A percentile compares a stretch with the other conserved stretches of the same genome.
Evolutionary conservation across 2,113 vertebrate species (phyloP).

Genomic region (Eurypyga helias): DNA sequence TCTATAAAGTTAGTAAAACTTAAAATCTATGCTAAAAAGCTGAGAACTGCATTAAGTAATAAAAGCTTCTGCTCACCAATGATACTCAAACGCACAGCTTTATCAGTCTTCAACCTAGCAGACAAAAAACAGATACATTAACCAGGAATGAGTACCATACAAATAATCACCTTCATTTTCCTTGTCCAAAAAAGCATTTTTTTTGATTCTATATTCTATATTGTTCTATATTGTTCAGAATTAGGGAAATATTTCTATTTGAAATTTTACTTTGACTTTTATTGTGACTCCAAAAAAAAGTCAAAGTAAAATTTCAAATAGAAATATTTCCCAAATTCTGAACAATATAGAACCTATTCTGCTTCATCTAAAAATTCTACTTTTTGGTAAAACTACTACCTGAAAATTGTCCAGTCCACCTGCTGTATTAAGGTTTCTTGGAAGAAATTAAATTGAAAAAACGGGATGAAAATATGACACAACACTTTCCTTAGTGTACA

Average conservation of each 20-base stretch:
- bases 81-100: slow-evolving; percentile 86
- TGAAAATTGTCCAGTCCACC: neutral
- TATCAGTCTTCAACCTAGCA: slow-evolving; percentile 85
- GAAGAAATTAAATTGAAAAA: neutral
- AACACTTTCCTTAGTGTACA: neutral
- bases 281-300: too few relatives aligned
- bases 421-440: neutral
- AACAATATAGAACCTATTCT: neutral
- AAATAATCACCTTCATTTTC: neutral
- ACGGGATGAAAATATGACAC: accelerated
- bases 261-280: too few relatives aligned
- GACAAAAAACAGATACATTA: slow-evolving; percentile 17
- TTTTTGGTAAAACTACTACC: neutral
- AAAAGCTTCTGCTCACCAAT: slow-evolving; percentile 78
- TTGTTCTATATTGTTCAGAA: too few relatives aligned
- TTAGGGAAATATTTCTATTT: too few relatives aligned
- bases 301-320: neutral
- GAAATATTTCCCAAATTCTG: neutral
- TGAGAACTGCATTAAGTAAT: neutral
- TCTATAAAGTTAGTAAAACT: neutral
- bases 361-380: neutral
- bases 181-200: neutral
- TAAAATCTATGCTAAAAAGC: neutral
- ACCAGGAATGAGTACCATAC: neutral
- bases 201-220: too few relatives aligned